phyloP scores from a whole-genome alignment of 2,113 vertebrate species.

The Grammomys surdaster region DNA sequence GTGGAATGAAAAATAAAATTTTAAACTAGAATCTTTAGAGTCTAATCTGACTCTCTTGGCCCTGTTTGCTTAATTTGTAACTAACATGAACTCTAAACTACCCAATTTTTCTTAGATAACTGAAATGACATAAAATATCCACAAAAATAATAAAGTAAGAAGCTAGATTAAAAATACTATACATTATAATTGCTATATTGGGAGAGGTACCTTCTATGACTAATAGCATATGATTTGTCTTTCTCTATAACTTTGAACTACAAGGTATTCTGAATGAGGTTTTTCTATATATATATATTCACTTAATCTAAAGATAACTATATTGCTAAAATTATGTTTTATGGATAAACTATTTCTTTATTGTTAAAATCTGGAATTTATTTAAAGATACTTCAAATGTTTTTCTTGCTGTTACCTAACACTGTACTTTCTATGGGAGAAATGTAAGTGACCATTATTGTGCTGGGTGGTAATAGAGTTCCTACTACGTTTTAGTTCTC shows the following conservation, averaged over 20 bases:
- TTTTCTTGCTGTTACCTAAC: conserved; percentile 60
- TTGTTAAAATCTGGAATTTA: conserved; percentile 55
- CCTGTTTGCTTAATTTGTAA: neutral
- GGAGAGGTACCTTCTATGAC: neutral
- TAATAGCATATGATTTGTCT: conserved; percentile 1
- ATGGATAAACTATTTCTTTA: neutral
- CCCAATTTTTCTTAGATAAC: neutral
- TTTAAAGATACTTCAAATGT: conserved; percentile 50
- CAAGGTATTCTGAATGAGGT: neutral
- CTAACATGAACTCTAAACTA: neutral
- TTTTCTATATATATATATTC: neutral
- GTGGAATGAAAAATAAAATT: neutral
- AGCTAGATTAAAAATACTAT: neutral
- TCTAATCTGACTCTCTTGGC: neutral
- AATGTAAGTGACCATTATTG: neutral
- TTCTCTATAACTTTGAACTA: conserved; percentile 34
- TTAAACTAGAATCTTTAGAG: neutral
- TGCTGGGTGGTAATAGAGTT: neutral
- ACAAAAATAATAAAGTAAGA: neutral
- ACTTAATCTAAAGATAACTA: conserved; percentile 31
- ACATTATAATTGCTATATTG: neutral
- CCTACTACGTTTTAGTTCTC: neutral
- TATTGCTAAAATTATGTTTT: conserved; percentile 36
- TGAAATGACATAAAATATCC: neutral
- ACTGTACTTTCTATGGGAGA: conserved; percentile 17